phyloP scores from a whole-genome alignment of 2,113 vertebrate species.

The Oreochromis aureus region DNA sequence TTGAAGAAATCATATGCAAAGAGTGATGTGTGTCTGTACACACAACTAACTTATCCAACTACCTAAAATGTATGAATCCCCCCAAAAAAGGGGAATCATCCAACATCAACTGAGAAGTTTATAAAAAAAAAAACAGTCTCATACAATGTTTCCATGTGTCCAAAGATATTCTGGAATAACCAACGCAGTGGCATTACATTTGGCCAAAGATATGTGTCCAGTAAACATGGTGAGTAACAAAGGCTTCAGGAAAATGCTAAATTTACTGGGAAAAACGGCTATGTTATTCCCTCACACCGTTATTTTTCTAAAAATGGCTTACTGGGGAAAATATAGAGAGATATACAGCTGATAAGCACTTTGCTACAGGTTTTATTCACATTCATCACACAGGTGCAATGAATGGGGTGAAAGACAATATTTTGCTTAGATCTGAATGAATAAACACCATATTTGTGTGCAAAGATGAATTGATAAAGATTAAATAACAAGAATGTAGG shows the following conservation, averaged over 20 bases:
- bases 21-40: background rate
- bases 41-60: background rate
- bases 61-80: too few relatives aligned
- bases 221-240: background rate
- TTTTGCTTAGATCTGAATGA: background rate
- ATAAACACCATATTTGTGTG: background rate
- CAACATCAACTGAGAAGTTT: background rate
- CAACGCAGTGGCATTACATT: background rate
- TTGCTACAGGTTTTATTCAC: background rate
- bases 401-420: background rate
- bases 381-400: background rate
- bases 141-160: background rate
- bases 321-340: accelerated
- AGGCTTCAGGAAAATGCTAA: background rate
- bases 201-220: background rate
- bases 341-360: background rate
- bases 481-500: background rate
- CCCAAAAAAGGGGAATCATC: background rate
- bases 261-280: background rate
- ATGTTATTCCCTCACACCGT: background rate
- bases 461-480: background rate
- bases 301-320: background rate
- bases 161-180: background rate
- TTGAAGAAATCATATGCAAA: background rate
- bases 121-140: background rate